Evolutionary conservation across 2,797 vertebrate genomes (phyloP), one percentile per base, ranked within the genome.

Genomic region (Rallus crepitans): DNA sequence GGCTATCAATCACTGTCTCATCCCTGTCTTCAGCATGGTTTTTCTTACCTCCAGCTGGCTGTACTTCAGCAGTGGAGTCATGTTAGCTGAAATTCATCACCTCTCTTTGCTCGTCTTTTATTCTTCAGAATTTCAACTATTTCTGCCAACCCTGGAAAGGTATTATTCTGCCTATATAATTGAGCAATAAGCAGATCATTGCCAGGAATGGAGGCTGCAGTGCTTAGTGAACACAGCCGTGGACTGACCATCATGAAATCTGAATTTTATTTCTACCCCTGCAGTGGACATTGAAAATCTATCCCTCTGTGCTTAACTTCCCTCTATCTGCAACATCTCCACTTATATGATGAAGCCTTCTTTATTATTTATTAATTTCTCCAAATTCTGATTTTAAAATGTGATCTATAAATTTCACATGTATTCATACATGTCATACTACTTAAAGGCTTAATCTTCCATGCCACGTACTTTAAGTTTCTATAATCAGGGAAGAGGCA

Each of bases 1-100:
- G 78, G 40, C 37, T 90, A 98, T 98, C 96, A 95, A 88, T 98
- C 96, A 97, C 31, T 53, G 64, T 76, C 91, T 95, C 76, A 93
- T 92, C 70, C 18, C 21, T 76, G 66, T 82, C 53, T 92, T 88
- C 53, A 75, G 47, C 73, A 52, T 61, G 33, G 18, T 16, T 96
- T 95, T 93, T 70, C 88, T 95, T 93, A 93, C 35, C 79, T 96
- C 87, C 69, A 93, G 53, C 70, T 94, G 77, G 60, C 81, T 86
- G 20, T 90, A 60, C 39, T 94, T 86, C 35, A 82, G 25, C 55
- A 70, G 28, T 78, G 66, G 64, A 89, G 45, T 83, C 69, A 70
- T 55, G 35, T 90, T 95, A 90, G 17, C 50, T 73, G 75, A 97
- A 94, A 94, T 92, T 66, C 82, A 87, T 47, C 3, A 0, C 45